phyloP scores from a whole-genome alignment of 2,888 invertebrate genomes.

The Liodrosophila aerea region DNA sequence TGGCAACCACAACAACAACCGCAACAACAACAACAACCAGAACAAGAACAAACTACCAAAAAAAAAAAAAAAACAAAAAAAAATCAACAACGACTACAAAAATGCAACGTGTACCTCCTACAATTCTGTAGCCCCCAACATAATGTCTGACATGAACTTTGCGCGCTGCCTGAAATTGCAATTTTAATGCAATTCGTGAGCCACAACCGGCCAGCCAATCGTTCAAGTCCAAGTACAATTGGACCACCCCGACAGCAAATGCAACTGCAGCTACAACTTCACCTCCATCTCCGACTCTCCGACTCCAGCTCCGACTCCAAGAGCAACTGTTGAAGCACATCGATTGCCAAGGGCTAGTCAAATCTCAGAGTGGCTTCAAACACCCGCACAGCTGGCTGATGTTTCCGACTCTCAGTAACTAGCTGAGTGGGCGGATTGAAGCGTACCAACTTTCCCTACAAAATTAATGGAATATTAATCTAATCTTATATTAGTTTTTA shows the following conservation, averaged over 20 bases:
- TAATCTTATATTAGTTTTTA: no score
- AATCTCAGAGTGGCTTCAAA: conserved; percentile 16
- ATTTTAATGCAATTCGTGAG: conserved; percentile 82
- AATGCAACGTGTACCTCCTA: conserved; percentile 57
- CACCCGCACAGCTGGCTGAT: conserved; percentile 35
- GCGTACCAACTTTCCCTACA: conserved; percentile 16
- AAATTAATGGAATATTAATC: no score
- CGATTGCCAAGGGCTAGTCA: conserved; percentile 37
- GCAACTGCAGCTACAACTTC: conserved; percentile 10
- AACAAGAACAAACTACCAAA: conserved; percentile 11
- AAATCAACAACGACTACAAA: conserved; percentile 12
- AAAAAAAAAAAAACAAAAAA: conserved; percentile 4
- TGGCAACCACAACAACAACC: conserved; percentile 37
- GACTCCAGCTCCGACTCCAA: conserved; percentile 1
- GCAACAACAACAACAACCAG: conserved; percentile 26
- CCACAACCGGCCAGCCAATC: conserved; percentile 61
- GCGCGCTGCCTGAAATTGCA: conserved; percentile 79
- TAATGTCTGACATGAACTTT: conserved; percentile 80
- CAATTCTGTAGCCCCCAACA: conserved; percentile 51
- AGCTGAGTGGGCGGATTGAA: conserved; percentile 35
- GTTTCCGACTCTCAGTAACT: conserved; percentile 21
- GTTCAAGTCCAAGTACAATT: conserved; percentile 76
- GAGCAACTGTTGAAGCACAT: no score
- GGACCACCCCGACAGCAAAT: conserved; percentile 68
- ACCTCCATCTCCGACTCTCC: conserved; percentile 6